Conservation (phyloP, 2,797 vertebrate genomes). For the Coranthus polyacanthus region DNA sequence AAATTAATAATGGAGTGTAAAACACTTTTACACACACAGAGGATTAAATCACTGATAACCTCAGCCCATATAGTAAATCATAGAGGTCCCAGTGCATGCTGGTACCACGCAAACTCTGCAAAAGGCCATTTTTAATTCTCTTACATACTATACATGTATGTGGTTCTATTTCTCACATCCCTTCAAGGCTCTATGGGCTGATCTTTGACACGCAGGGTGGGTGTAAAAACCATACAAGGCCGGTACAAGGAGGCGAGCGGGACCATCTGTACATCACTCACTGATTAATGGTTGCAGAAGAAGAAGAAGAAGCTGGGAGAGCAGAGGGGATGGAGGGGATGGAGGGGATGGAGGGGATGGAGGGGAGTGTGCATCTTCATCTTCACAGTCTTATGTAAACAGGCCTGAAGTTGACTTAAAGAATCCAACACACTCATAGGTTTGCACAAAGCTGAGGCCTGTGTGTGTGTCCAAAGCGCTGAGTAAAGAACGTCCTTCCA, state of each 20-base stretch:
- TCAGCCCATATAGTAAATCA: constrained; percentile 39
- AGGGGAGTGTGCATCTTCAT: neutral
- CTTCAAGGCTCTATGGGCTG: constrained; percentile 9
- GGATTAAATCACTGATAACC: constrained; percentile 43
- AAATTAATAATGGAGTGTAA: constrained; percentile 35
- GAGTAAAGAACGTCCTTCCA: neutral
- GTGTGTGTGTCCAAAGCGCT: neutral
- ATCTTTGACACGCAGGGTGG: constrained; percentile 14
- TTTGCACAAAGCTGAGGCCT: constrained; percentile 3
- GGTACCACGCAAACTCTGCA: neutral
- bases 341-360: neutral
- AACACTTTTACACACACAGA: constrained; percentile 12
- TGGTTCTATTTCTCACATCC: constrained; percentile 23
- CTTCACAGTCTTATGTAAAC: constrained; percentile 42
- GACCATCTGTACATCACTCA: constrained; percentile 36
- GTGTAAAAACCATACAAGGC: constrained; percentile 22
- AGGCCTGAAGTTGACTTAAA: constrained; percentile 29
- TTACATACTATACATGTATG: constrained; percentile 33
- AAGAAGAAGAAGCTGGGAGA: constrained; percentile 1
- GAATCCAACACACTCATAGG: too few species aligned
- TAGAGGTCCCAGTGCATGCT: neutral
- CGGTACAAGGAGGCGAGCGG: constrained; percentile 13
- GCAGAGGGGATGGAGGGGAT: neutral
- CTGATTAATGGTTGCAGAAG: constrained; percentile 55
- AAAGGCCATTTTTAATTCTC: neutral